Base-by-base conservation (phyloP, 2,888 invertebrate genomes). In the Epinotia brunnichana region DNA sequence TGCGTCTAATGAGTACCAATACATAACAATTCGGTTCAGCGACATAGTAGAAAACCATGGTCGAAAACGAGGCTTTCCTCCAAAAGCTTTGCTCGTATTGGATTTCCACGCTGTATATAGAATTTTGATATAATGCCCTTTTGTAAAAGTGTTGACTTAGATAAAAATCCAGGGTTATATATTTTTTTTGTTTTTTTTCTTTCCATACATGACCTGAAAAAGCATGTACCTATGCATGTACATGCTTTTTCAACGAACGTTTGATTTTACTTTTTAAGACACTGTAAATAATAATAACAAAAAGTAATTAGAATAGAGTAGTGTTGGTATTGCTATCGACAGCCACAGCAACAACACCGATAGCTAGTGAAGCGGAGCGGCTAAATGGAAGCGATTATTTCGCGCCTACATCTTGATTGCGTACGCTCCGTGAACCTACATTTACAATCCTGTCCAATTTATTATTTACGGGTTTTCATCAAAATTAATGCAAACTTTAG, bases 331-430 rank as follows among this genome's bases (percentile, higher is more conserved):
- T 75, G 73, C 62, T 59, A 75, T 76, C 76, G 81, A 13, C 67
- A 39, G 56, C 71, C 21, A 61, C 56, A 24, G 72, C 67, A 62
- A 56, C 85, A 88, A 79, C 90, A 88, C 86, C 83, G 85, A 83
- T 91, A 82, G 51, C 81, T 83, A 83, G 77, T 88, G 86, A 84
- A 82, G 89, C 90, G 89, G 76, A 81, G 75, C 87, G 82, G 78
- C 79, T 77, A 80, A 81, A 79, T 83, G 81, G 80, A 81, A 82
- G 78, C 81, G 75, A 80, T 80, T 80, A 78, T 80, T 80, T 78
- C 77, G 74, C 76, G 73, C 74, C 77, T 77, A 78, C 80, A 80
- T 80, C 80, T 79, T 75, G 81, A 82, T 84, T 85, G 83, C 84
- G 82, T 79, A 82, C 81, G 74, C 48, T 61, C 70, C 48, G 53